A percentile compares a stretch with the other conserved stretches of the same genome.
phyloP scores from a whole-genome alignment of 2,113 vertebrate species.

The Strix aluco region DNA sequence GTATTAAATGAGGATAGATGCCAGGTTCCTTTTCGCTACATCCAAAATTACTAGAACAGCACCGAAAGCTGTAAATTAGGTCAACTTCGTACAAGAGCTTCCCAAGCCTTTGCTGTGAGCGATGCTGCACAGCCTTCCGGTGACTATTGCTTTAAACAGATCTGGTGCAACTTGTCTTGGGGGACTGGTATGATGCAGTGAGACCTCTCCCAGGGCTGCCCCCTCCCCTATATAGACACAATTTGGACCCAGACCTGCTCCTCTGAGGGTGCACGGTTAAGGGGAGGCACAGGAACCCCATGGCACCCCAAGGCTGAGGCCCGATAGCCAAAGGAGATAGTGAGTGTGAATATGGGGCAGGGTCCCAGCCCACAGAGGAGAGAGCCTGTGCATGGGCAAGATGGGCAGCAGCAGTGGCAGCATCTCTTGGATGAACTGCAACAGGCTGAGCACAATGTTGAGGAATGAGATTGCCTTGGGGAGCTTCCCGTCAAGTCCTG shows the following conservation, averaged over 20 bases:
- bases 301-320: background rate
- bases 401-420: background rate
- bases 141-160: background rate
- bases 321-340: background rate
- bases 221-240: constrained; percentile 7
- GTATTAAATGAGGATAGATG: constrained; percentile 67
- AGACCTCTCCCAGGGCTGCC: constrained; percentile 9
- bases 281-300: background rate
- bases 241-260: background rate
- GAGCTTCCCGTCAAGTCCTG: background rate
- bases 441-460: background rate
- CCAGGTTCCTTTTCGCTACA: constrained; percentile 43
- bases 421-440: background rate
- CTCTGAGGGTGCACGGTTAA: background rate
- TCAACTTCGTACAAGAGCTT: constrained; percentile 44
- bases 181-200: constrained; percentile 10
- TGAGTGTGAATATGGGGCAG: background rate
- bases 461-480: background rate
- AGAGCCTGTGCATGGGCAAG: background rate
- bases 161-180: constrained; percentile 36
- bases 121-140: background rate
- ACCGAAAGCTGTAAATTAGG: constrained; percentile 46
- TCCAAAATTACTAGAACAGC: constrained; percentile 56
- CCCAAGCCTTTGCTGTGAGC: background rate
- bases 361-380: background rate